Evolutionary conservation across 1,140 invertebrate species (phyloP), one percentile per base, ranked within the genome.

Genomic region (Rhysida immarginata): DNA sequence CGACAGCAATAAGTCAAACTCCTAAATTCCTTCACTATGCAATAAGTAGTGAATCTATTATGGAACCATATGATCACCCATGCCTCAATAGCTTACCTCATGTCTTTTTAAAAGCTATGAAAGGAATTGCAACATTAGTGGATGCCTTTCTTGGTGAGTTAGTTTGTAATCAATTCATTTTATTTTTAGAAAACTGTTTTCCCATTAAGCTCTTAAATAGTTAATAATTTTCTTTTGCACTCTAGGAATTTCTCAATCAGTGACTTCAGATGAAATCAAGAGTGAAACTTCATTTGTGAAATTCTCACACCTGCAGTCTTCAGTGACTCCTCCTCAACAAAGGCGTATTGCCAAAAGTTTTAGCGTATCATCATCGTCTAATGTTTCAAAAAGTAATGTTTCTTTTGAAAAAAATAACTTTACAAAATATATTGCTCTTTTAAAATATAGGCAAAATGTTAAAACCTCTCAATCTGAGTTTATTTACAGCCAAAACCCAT

Each of bases 21-120:
- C 85, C 83, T 41, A 83, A 85, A 60, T 91, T 91, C 66, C 68
- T 89, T 11, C 71, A 76, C 59, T 69, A 69, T 58, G 70, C 73
- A 11, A 66, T 75, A 48, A 67, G 68, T 24, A 72, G 69, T 56
- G 68, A 74, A 26, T 65, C 64, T 27, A 69, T 74, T 25, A 71
- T 84, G 26, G 91, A 96, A 70, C 89, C 91, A 0, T 85, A 83
- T 66, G 85, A 91, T 64, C 92, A 96, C 75, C 87, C 89, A 0
- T 96, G 90, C 69, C 72, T 96, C n/a, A 77, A 81, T 60, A 75
- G 78, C 48, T 73, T 96, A 60, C 92, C 93, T 1, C 74, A 81
- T 45, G 96, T 96, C 62, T 98, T 96, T 75, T 76, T 87, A 42
- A 88, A 88, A 71, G 89, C 93, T 11, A 93, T 97, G 75, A 86